Conservation (phyloP, 2,797 vertebrate species). For the Halcyon smyrnensis region DNA sequence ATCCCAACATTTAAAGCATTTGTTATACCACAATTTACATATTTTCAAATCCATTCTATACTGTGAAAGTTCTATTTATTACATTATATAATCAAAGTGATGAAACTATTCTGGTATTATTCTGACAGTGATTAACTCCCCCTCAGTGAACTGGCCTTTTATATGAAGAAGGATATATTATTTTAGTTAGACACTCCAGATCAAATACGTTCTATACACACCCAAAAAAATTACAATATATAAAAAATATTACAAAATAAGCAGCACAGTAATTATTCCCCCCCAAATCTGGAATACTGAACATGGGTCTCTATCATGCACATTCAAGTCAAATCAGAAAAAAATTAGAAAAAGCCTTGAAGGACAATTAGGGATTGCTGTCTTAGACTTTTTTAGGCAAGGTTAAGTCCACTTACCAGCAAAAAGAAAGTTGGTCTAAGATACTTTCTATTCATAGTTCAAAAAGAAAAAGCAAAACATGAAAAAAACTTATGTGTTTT, state of each 20-base stretch:
- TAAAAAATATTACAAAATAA: constrained; percentile 6
- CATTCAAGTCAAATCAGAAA: not conserved
- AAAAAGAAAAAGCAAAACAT: not conserved
- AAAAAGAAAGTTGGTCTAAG: not conserved
- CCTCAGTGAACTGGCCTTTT: not conserved
- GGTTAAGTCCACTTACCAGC: not conserved
- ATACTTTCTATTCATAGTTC: not conserved
- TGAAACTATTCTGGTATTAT: not conserved
- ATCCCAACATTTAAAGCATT: constrained; percentile 38
- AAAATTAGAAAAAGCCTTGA: not conserved
- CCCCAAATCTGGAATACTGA: not conserved
- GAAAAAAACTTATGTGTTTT: not conserved
- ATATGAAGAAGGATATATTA: not conserved
- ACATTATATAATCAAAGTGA: not conserved
- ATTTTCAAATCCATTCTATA: not conserved
- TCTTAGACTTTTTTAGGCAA: not conserved
- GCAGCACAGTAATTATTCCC: not conserved
- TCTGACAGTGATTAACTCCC: not conserved
- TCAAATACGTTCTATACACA: not conserved
- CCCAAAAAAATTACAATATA: not conserved
- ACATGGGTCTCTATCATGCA: not conserved
- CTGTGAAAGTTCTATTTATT: not conserved
- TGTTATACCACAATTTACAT: not conserved
- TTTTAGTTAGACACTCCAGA: not conserved
- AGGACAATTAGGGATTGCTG: not conserved